Evolutionary conservation across 2,113 vertebrate species (phyloP), one percentile per base, ranked within the genome.

Genomic region (Lagopus leucura): DNA sequence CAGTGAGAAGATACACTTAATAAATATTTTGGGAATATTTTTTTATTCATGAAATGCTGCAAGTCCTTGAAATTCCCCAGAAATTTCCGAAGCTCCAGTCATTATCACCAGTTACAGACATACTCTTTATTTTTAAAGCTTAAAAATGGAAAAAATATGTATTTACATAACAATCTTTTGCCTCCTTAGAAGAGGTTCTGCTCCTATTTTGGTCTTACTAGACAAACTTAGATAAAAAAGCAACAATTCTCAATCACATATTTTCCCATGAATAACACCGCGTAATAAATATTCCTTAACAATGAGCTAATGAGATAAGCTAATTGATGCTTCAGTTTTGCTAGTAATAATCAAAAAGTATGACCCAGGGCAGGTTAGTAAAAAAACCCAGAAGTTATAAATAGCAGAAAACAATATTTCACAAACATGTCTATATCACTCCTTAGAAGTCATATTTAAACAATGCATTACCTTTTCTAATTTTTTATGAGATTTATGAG

Each of bases 81-180:
- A 61, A 43, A 10, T n/a, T 20, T 28, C 21, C 60, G 30, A 67
- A n/a, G 45, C 14, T 64, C 42, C 25, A 43, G 20, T 8, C 14
- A 16, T 11, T 9, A 1, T 1, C 13, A 19, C 10, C 7, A 6
- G 22, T 4, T 5, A 21, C 32, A 30, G 4, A 18, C 1, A 0
- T 16, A 7, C 32, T 24, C 54, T 24, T 32, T 6, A 16, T 42
- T 55, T 67, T 58, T 50, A 42, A 80, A 52, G 17, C 6, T 10
- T 48, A 40, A 27, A 42, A 78, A 47, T 9, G 18, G 34, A 66
- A 61, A 28, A 19, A 19, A 40, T 40, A 40, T 24, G 45, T 11
- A 45, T 58, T 22, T n/a, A 18, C 6, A 57, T n/a, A 18, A n/a
- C n/a, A 27, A 58, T 45, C 11, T 16, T 75, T 60, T 75, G 15